These are phyloP conservation scores for Diacarnus erythraeanus DNA, from an alignment of 37 sponge, comb jelly and placozoan genomes.

Conservation along the genomic window DNA sequence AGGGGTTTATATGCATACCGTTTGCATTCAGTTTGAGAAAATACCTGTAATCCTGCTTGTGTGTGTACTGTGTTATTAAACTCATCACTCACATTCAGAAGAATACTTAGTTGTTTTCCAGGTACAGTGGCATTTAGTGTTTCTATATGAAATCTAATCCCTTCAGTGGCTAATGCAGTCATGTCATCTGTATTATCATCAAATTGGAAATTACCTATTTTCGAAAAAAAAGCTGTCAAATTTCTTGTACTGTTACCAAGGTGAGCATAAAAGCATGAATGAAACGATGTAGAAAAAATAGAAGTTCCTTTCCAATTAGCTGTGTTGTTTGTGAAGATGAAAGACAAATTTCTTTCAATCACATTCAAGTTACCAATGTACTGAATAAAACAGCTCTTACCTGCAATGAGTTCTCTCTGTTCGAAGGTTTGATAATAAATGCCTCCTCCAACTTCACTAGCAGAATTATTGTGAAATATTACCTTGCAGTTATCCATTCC, in stretches of 20 bases:
- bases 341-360: slow-evolving; percentile 10
- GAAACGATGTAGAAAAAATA: slow-evolving; percentile 6
- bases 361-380: background rate
- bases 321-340: background rate
- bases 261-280: background rate
- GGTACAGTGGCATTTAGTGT: background rate
- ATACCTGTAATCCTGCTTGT: background rate
- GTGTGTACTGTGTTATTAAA: background rate
- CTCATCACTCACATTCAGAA: background rate
- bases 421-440: slow-evolving; percentile 21
- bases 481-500: background rate
- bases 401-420: slow-evolving; percentile 4
- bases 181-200: background rate
- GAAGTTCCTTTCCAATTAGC: background rate
- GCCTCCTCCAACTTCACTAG: slow-evolving; percentile 49
- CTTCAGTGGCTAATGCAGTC: background rate
- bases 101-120: background rate
- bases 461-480: slow-evolving; percentile 33
- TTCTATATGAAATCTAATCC: background rate
- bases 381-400: background rate
- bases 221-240: background rate
- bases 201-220: background rate
- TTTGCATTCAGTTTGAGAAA: background rate
- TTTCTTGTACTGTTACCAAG: background rate
- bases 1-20: background rate